phyloP scores from a whole-genome alignment of 2,113 vertebrate species.

The Kryptolebias marmoratus region DNA sequence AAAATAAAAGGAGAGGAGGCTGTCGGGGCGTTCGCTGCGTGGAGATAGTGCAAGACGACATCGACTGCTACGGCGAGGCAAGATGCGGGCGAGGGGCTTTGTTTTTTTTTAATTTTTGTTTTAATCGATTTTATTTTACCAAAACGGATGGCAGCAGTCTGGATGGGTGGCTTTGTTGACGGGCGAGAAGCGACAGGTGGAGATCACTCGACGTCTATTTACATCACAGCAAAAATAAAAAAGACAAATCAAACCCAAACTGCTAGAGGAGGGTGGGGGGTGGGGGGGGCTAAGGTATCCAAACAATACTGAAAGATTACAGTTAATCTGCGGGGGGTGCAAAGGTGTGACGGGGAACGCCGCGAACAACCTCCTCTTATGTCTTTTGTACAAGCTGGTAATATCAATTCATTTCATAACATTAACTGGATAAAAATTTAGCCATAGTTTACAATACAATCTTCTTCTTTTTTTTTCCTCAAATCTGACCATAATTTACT shows the following conservation, averaged over 20 bases:
- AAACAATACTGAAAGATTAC: conserved; percentile 80
- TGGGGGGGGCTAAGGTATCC: not conserved
- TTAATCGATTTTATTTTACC: conserved; percentile 31
- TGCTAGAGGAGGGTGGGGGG: conserved; percentile 36
- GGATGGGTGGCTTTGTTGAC: conserved; percentile 69
- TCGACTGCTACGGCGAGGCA: conserved; percentile 90
- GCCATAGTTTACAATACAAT: conserved; percentile 99
- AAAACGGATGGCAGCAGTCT: conserved; percentile 56
- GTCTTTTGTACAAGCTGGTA: conserved; percentile 90
- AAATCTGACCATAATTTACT: conserved; percentile 88
- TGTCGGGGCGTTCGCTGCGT: conserved; percentile 89
- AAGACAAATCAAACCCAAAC: conserved; percentile 76
- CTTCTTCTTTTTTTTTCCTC: conserved; percentile 78
- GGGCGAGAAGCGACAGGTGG: conserved; percentile 61
- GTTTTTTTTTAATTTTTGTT: no score
- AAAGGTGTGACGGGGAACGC: conserved; percentile 91
- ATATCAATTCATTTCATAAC: conserved; percentile 83
- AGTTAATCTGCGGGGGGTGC: conserved; percentile 86
- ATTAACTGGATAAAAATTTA: conserved; percentile 90
- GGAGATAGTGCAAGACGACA: conserved; percentile 91
- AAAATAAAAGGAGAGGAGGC: conserved; percentile 87
- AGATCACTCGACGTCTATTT: conserved; percentile 67
- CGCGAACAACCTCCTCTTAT: conserved; percentile 88
- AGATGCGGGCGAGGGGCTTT: conserved; percentile 70
- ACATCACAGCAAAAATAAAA: conserved; percentile 82